Evolutionary conservation across 1,140 invertebrate species (phyloP), one percentile per base, ranked within the genome.

Genomic region (Cyclargus thomasi): DNA sequence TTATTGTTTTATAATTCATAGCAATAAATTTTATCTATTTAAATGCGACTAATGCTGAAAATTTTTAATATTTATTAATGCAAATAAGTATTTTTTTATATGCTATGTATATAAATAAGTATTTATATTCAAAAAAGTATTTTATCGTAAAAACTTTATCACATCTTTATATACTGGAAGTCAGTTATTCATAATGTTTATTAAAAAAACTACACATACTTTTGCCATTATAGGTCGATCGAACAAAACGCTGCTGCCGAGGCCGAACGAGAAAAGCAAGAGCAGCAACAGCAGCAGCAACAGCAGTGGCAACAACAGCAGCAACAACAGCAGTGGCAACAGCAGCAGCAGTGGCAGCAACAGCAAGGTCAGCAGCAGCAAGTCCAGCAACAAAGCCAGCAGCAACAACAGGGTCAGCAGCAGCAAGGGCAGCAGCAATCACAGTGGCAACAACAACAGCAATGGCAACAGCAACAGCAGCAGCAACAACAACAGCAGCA

Each of bases 241-340:
- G 86, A 88, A 21, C 82, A 91, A 74, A 83, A 81, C 36, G 85
- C 81, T 1, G 83, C 81, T 64, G 87, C 86, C 36, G 86, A 90
- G 77, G 85, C 85, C 14, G 81, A 78, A 1, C 81, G 83, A 68
- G 78, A 72, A 11, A 78, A 83, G 76, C 79, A 79, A 14, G 78
- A 81, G 22, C 80, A 85, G 65, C 79, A 85, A 29, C 29, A 29
- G 8, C 29, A 29, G 29, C 29, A 35, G 14, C 23, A 36, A 47
- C 35, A 64, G 17, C 35, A 18, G 16, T 18, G 20, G 65, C 21
- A 59, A 53, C 64, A 29, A 64, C 64, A 21, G 65, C 68, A 62
- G 20, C 18, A 23, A 21, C 17, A 62, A 23, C 21, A 8, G 18
- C 59, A 62, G 20, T 64, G 63, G 35, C 73, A 21, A 29, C 76